phyloP scores from a whole-genome alignment of 2,888 invertebrate genomes.

The Tromatobia lineatoria region DNA sequence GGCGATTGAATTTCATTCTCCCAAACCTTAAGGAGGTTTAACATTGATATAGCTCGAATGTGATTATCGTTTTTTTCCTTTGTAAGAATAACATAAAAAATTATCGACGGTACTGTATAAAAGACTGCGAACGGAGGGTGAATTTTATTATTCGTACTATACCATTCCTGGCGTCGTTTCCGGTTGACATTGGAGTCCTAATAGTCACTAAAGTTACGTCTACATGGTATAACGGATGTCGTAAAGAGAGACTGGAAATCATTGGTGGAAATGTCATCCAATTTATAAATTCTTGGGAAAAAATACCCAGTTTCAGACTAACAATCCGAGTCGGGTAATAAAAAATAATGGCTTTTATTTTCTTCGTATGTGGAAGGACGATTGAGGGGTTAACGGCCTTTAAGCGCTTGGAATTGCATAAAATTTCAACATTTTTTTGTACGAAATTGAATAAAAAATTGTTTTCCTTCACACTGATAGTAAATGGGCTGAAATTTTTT shows the following conservation, averaged over 20 bases:
- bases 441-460: too few relatives aligned
- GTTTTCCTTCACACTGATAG: too few relatives aligned
- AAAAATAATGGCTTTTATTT: too few relatives aligned
- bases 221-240: not conserved
- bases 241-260: not conserved
- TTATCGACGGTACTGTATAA: not conserved
- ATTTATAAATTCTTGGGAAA: not conserved
- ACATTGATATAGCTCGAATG: not conserved
- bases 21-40: not conserved
- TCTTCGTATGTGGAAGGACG: too few relatives aligned
- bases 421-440: too few relatives aligned
- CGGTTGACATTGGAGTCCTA: not conserved
- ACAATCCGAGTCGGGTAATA: too few relatives aligned
- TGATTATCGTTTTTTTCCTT: not conserved
- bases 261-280: not conserved
- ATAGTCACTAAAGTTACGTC: conserved; percentile 3
- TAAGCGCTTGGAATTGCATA: too few relatives aligned
- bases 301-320: not conserved
- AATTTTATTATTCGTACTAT: conserved; percentile 37
- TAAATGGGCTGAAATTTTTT: too few relatives aligned
- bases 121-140: not conserved
- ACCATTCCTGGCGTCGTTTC: conserved; percentile 6
- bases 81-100: not conserved
- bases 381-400: too few relatives aligned
- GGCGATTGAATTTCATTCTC: conserved; percentile 69